These are phyloP conservation scores for Notarius lentiginosus DNA, from an alignment of 2,113 vertebrate genomes.

Conservation along the genomic window DNA sequence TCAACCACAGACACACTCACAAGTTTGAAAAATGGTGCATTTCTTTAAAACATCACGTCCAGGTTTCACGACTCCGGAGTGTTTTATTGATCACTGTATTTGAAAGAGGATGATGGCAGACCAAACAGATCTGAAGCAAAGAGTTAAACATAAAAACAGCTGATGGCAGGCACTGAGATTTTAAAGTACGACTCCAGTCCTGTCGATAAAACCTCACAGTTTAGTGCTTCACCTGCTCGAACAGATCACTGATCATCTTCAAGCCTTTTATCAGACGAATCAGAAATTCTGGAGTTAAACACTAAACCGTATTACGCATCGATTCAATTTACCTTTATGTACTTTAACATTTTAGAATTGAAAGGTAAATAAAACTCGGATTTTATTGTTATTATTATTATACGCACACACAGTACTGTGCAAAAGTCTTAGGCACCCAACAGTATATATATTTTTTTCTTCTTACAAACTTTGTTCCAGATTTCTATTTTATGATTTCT, in stretches of 20 bases:
- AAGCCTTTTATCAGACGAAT: too few species aligned
- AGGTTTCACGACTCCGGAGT: not conserved
- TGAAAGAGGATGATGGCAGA: not conserved
- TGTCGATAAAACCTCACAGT: not conserved
- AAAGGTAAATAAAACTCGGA: not conserved
- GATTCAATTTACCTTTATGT: not conserved
- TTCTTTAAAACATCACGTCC: not conserved
- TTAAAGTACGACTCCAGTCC: conserved; percentile 14
- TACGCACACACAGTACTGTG: too few species aligned
- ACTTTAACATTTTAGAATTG: not conserved
- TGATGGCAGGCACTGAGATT: not conserved
- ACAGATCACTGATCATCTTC: not conserved
- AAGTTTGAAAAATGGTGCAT: not conserved
- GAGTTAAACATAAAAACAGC: not conserved
- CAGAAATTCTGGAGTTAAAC: not conserved
- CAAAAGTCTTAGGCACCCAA: too few species aligned
- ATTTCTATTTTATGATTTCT: too few species aligned
- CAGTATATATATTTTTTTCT: too few species aligned
- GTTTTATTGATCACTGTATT: too few species aligned
- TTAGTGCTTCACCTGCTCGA: not conserved
- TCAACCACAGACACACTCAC: not conserved
- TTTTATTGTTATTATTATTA: too few species aligned
- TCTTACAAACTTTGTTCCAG: too few species aligned
- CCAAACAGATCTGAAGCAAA: not conserved
- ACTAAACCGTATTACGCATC: not conserved